Percentiles rank a stretch among this genome's conserved stretches.
Evolutionary conservation across 2,113 vertebrate genomes (phyloP).

Genomic region (Manacus vitellinus): DNA sequence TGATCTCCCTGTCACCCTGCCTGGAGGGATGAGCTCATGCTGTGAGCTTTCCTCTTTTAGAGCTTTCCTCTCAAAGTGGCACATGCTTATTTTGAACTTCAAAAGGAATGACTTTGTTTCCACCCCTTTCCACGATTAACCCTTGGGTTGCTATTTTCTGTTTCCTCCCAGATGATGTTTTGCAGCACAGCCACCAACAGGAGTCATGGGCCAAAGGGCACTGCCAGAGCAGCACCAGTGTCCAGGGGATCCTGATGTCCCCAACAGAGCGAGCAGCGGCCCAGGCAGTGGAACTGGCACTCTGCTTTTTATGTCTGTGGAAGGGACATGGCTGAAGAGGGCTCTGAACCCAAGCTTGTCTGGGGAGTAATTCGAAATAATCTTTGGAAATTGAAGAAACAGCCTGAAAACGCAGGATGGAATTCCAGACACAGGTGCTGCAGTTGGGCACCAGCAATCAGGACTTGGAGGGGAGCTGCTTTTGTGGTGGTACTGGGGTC

Average conservation of each 20-base stretch:
- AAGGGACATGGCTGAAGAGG: neutral
- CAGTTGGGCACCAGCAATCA: neutral
- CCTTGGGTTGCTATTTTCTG: neutral
- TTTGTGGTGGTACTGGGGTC: fast-evolving
- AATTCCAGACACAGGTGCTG: neutral
- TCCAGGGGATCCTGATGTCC: neutral
- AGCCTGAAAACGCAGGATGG: neutral
- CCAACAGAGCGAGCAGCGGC: neutral
- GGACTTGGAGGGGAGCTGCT: neutral
- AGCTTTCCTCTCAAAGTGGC: constrained; percentile 4
- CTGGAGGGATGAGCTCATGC: neutral
- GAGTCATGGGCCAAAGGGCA: fast-evolving
- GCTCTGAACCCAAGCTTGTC: neutral
- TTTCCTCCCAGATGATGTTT: neutral
- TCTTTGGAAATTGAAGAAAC: neutral
- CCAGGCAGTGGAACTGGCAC: neutral
- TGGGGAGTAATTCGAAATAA: neutral
- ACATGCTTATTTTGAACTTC: constrained; percentile 1
- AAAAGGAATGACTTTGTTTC: neutral
- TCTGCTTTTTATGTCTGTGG: neutral
- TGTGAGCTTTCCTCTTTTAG: constrained; percentile 4
- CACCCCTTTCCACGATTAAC: neutral
- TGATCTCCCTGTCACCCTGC: neutral
- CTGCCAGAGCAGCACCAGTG: fast-evolving
- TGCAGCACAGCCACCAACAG: neutral